Evolutionary conservation across 2,888 invertebrate species (phyloP), one percentile per base, ranked within the genome.

Genomic region (Drosophila basisetae): DNA sequence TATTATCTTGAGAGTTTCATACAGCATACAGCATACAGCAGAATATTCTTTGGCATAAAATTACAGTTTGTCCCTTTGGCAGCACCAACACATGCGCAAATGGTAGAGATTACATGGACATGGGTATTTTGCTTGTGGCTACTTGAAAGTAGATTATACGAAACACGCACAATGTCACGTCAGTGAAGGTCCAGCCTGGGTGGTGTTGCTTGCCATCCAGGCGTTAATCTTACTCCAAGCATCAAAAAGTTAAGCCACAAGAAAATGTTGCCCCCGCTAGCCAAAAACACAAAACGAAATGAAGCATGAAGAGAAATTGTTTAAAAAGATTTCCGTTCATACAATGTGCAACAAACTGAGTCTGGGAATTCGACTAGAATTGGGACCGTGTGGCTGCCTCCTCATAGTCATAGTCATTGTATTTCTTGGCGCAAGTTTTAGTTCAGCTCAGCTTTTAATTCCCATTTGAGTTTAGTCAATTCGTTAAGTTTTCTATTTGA

Each of bases 111-210:
- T 85, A 79, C 73, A 79, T 55, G 78, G 81, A 79, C 85, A 83
- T 84, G 88, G 82, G 73, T 86, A 84, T 87, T 84, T 87, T 84
- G 87, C 87, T 86, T 87, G 86, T 89, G 86, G 86, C 86, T 84
- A 84, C 86, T 87, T 73, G 71, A 75, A 83, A 86, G 89, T 78
- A 81, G 87, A 87, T 89, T 89, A 89, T 62, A 74, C 68, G 22
- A 39, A 68, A 80, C 82, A 87, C 78, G 71, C 81, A 78, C 73
- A 82, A 75, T 76, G 86, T 79, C 82, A 82, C 77, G 63, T 78
- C 76, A 73, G 59, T 61, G 33, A 68, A 56, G 76, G 81, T 83
- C 83, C 78, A 68, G 70, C 62, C 13, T n/a, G 58, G 61, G 22
- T 55, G 25, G 55, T n/a, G 39, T 30, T 16, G 10, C n/a, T 41